phyloP scores from a whole-genome alignment of 2,888 invertebrate species.

The Escarpia spicata region DNA sequence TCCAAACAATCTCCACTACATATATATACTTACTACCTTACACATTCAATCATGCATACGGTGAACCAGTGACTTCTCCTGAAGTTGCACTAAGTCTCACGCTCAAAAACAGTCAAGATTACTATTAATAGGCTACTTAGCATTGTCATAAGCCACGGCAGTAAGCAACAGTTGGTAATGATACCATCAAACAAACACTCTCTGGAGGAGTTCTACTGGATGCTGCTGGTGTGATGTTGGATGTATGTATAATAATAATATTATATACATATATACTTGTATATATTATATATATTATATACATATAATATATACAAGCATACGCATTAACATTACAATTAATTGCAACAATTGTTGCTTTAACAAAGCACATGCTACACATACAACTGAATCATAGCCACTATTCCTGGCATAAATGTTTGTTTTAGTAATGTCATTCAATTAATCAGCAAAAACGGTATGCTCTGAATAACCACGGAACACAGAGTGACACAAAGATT shows the following conservation, averaged over 20 bases:
- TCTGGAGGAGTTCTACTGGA: background rate
- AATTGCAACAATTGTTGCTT: too few relatives aligned
- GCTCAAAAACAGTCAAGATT: background rate
- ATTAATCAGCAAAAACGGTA: background rate
- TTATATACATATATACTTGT: too few relatives aligned
- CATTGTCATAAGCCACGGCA: background rate
- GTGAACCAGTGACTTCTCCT: background rate
- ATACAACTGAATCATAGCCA: background rate
- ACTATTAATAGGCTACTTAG: conserved; percentile 12
- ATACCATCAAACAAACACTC: background rate
- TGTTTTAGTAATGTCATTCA: background rate
- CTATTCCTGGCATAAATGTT: background rate
- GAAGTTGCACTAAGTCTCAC: background rate
- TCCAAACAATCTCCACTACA: background rate
- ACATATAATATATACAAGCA: too few relatives aligned
- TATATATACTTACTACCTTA: background rate
- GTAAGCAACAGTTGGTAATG: background rate
- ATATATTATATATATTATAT: too few relatives aligned
- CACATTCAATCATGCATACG: background rate
- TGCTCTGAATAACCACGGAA: background rate
- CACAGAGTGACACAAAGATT: background rate
- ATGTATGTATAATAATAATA: too few relatives aligned
- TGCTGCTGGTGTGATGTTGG: background rate
- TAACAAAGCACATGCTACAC: too few relatives aligned
- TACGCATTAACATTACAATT: too few relatives aligned